Evolutionary conservation across 2,797 vertebrate genomes (phyloP).

Genomic region (Acipenser transmontanus): DNA sequence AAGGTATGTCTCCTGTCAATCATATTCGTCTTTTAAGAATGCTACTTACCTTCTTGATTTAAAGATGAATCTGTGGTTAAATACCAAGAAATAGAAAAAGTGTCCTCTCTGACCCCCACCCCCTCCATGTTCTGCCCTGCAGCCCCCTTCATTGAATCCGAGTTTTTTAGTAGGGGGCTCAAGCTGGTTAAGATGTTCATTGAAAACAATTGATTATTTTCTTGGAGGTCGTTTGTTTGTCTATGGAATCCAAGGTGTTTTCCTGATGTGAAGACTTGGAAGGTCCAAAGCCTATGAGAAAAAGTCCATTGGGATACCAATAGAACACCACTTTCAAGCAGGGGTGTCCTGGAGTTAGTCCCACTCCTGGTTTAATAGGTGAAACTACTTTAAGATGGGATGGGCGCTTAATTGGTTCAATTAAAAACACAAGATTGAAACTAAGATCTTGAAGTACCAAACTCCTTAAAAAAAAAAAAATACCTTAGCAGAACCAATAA

Average conservation of each 20-base stretch:
- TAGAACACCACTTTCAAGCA: no score
- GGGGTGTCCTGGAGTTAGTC: no score
- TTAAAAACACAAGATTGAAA: no score
- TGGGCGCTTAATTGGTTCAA: no score
- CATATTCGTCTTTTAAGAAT: slow-evolving; percentile 5
- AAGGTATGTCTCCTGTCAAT: neutral
- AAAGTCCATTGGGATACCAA: no score
- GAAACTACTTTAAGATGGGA: no score
- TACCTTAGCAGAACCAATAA: no score
- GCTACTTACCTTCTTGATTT: neutral
- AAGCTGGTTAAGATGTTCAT: neutral
- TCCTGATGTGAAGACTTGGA: neutral
- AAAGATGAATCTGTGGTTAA: slow-evolving; percentile 13
- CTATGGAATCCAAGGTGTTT: slow-evolving; percentile 16
- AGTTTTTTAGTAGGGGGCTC: slow-evolving; percentile 2
- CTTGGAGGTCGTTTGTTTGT: slow-evolving; percentile 7
- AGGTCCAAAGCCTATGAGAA: no score
- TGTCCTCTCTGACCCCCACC: neutral
- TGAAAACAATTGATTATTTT: slow-evolving; percentile 1
- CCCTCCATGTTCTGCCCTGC: neutral
- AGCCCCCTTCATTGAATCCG: slow-evolving; percentile 1
- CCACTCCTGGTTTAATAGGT: no score
- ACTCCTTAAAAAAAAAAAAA: no score
- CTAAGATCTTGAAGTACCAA: no score
- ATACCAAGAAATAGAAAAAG: slow-evolving; percentile 11